phyloP scores from a whole-genome alignment of 2,888 invertebrate species.

The Netelia virgata region DNA sequence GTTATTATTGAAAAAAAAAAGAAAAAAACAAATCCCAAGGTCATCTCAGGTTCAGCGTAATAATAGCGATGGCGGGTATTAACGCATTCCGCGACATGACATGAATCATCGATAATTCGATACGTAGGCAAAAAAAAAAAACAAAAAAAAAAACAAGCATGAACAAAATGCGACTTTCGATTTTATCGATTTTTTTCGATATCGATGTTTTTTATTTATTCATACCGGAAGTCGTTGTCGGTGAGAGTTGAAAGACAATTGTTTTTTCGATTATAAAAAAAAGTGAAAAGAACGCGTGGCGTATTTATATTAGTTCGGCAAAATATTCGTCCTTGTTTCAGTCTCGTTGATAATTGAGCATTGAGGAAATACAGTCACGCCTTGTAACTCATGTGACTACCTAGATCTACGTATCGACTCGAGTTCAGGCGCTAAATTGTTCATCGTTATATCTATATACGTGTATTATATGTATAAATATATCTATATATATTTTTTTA shows the following conservation, averaged over 20 bases:
- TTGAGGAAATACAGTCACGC: slow-evolving; percentile 56
- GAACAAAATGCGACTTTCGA: too few relatives aligned
- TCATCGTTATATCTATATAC: not conserved
- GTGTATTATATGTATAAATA: not conserved
- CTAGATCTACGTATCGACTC: not conserved
- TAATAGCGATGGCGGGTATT: slow-evolving; percentile 42
- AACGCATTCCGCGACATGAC: slow-evolving; percentile 25
- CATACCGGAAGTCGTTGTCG: too few relatives aligned
- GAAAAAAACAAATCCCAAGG: slow-evolving; percentile 42
- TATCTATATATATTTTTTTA: not conserved
- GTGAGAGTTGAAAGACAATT: too few relatives aligned
- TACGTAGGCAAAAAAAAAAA: too few relatives aligned
- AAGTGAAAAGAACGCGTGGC: too few relatives aligned
- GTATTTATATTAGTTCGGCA: not conserved
- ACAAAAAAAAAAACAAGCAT: too few relatives aligned
- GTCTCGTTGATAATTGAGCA: slow-evolving; percentile 50
- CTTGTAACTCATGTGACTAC: slow-evolving; percentile 20
- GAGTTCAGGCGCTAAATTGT: not conserved
- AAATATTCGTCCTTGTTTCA: slow-evolving; percentile 48
- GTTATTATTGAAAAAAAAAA: slow-evolving; percentile 29
- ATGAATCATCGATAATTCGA: slow-evolving; percentile 50
- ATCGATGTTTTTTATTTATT: not conserved
- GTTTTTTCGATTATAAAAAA: too few relatives aligned
- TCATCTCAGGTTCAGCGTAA: slow-evolving; percentile 48
- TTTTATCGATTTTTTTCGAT: too few relatives aligned